phyloP scores from a whole-genome alignment of 2,888 invertebrate genomes.

The Perdita meconis region DNA sequence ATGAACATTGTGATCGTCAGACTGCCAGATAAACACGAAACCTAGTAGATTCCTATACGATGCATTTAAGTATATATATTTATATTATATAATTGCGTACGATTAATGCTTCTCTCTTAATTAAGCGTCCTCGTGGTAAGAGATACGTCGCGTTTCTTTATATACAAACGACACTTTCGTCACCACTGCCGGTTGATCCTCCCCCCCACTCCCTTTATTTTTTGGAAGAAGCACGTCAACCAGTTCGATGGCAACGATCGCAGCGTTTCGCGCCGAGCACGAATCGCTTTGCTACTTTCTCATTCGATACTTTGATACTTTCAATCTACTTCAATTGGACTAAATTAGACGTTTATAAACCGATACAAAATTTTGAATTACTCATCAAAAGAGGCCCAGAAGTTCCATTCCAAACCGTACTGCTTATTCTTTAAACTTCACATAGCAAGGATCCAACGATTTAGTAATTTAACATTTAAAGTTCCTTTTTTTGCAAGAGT shows the following conservation, averaged over 20 bases:
- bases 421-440: too few relatives aligned
- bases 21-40: conserved; percentile 79
- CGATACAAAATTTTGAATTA: too few relatives aligned
- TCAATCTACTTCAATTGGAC: too few relatives aligned
- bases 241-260: conserved; percentile 41
- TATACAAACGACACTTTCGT: conserved; percentile 36
- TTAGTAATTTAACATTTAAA: too few relatives aligned
- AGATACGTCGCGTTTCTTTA: conserved; percentile 62
- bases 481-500: too few relatives aligned
- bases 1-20: conserved; percentile 77
- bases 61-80: conserved; percentile 81
- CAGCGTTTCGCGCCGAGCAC: conserved; percentile 35
- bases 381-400: too few relatives aligned
- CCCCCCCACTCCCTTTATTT: too few relatives aligned
- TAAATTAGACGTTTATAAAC: too few relatives aligned
- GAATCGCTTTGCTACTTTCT: neutral
- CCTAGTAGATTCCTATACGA: conserved; percentile 80
- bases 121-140: conserved; percentile 67
- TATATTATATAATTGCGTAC: conserved; percentile 73
- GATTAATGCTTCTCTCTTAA: conserved; percentile 64
- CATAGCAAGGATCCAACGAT: too few relatives aligned
- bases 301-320: too few relatives aligned
- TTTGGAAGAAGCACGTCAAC: conserved; percentile 32
- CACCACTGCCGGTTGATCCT: conserved; percentile 43
- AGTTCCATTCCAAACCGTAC: too few relatives aligned